Evolutionary conservation across 2,113 vertebrate species (phyloP).

Genomic region (Tachysurus vachellii): DNA sequence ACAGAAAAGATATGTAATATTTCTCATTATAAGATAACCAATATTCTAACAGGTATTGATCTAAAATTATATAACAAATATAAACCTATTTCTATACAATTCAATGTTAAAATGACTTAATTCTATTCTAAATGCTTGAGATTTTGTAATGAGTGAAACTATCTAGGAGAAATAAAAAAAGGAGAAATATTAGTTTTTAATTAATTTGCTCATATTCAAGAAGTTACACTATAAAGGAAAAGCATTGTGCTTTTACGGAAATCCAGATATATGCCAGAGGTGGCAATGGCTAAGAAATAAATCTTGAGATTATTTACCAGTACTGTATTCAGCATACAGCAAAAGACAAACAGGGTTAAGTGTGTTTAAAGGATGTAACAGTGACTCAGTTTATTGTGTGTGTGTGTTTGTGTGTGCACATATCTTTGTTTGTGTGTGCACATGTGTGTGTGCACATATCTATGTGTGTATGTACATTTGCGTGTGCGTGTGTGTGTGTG

Average conservation of each 20-base stretch:
- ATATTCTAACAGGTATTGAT: neutral
- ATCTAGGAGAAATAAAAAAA: too few species aligned
- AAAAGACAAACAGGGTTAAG: neutral
- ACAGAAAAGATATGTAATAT: neutral
- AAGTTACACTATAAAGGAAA: neutral
- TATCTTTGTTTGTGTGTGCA: too few species aligned
- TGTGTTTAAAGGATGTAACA: neutral
- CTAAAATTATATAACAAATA: neutral
- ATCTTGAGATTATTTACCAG: neutral
- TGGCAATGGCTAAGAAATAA: neutral
- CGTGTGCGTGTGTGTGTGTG: too few species aligned
- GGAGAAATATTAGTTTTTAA: neutral
- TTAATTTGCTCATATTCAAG: neutral
- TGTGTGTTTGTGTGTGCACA: too few species aligned
- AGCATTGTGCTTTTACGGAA: neutral
- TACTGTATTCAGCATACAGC: neutral
- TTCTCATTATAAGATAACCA: neutral
- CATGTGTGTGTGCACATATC: too few species aligned
- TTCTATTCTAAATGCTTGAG: too few species aligned
- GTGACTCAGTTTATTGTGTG: too few species aligned
- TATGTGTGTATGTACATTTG: too few species aligned
- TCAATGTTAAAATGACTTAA: too few species aligned
- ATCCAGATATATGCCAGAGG: neutral
- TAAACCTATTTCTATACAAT: neutral
- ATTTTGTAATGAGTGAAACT: too few species aligned